Evolutionary conservation across 2,113 vertebrate species (phyloP), one percentile per base, ranked within the genome.

Genomic region (Psilopogon haemacephalus): DNA sequence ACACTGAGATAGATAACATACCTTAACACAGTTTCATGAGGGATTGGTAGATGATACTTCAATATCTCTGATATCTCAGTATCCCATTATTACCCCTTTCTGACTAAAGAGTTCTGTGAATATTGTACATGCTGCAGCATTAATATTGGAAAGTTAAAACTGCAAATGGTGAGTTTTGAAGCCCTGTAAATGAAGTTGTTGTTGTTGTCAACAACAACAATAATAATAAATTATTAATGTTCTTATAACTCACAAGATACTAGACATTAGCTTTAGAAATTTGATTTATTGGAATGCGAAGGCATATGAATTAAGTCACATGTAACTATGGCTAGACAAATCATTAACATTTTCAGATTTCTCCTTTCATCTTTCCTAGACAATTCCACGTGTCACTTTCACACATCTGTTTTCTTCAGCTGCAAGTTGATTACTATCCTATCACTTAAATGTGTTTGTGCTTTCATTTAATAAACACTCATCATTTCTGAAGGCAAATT

Each of bases 91-190:
- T 68, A 72, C 3, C 14, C 48, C 23, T 50, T 50, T 50, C 23
- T 83, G 19, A 28, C 27, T 62, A 60, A 23, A 35, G 12, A 58
- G 4, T 67, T 54, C 9, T 1, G 1, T 89, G 46, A 93, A 40
- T 42, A 78, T 19, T 5, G 1, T 26, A 40, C 0, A 0, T 15
- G 15, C 11, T 52, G 15, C 59, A 62, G 20, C 50, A 76, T 4
- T 6, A 32, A 28, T 35, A 33, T 12, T 75, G 32, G 23, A 85
- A 89, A 88, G 59, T 20, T 75, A 50, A 69, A 79, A 7, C 12
- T 64, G 8, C 9, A 78, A 82, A 72, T 42, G 3, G 17, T 68
- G 67, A 84, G 15, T 23, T n/a, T 79, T 64, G 8, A 72, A 68
- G n/a, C 33, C 15, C 8, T 65, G 13, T 32, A 64, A 59, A 84